These are phyloP conservation scores for Meteorus colon DNA, from an alignment of 2,888 invertebrate genomes.

Conservation along the genomic window DNA sequence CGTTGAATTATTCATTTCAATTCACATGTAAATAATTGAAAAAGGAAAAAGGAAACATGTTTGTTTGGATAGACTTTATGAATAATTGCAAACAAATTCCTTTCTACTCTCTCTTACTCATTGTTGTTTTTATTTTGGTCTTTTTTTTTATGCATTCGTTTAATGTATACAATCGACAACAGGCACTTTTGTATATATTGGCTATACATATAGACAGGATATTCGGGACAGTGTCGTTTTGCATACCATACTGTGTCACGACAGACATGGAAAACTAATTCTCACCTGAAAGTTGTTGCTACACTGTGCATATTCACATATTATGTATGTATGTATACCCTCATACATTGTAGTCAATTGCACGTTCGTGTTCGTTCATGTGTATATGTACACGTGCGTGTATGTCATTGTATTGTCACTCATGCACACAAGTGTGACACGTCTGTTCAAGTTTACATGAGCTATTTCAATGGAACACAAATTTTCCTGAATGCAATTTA, in stretches of 20 bases:
- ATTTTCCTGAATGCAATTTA: conserved; percentile 26
- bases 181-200: background rate
- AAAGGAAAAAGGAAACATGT: background rate
- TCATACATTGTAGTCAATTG: no score
- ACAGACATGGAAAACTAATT: conserved; percentile 70
- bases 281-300: conserved; percentile 58
- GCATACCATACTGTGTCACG: conserved; percentile 66
- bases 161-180: background rate
- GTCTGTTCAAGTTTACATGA: conserved; percentile 27
- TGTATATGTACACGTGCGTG: background rate
- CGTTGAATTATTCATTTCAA: no score
- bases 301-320: conserved; percentile 16
- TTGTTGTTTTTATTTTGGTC: background rate
- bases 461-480: conserved; percentile 27
- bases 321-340: conserved; percentile 7
- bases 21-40: background rate
- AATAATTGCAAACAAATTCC: background rate
- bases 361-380: background rate
- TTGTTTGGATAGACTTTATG: background rate
- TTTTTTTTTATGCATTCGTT: background rate
- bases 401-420: conserved; percentile 30
- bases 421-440: conserved; percentile 12
- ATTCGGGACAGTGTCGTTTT: conserved; percentile 68
- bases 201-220: conserved; percentile 41
- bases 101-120: background rate